Evolutionary conservation across 2,888 invertebrate genomes (phyloP).

Genomic region (Acanthosepion lycidas): DNA sequence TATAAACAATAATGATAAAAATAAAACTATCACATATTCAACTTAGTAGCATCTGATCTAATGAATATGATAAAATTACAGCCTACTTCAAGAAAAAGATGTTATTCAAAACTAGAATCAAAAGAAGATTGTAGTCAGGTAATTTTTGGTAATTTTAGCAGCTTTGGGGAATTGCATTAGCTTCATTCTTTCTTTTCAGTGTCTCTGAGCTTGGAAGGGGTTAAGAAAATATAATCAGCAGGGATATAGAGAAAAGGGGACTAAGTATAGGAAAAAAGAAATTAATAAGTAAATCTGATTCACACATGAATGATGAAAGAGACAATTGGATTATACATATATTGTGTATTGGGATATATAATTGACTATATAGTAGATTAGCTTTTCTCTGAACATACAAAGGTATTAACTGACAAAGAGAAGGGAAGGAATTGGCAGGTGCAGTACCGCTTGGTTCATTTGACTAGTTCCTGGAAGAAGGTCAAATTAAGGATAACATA

Average conservation of each 20-base stretch:
- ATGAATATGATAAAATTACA: neutral
- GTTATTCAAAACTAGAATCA: neutral
- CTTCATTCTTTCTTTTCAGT: neutral
- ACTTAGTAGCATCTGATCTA: neutral
- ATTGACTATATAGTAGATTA: neutral
- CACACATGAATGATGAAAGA: neutral
- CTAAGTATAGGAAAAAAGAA: neutral
- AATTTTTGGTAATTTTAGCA: neutral
- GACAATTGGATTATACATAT: neutral
- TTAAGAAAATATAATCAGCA: neutral
- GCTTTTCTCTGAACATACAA: neutral
- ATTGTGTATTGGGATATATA: neutral
- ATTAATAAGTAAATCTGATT: neutral
- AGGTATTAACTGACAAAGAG: slow-evolving; percentile 4
- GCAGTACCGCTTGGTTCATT: neutral
- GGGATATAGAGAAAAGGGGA: neutral
- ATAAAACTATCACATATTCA: neutral
- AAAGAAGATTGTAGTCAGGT: neutral
- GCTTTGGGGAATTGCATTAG: neutral
- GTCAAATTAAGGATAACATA: neutral
- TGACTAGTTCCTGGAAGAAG: neutral
- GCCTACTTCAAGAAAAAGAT: neutral
- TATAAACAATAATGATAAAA: no score
- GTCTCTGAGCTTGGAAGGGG: neutral
- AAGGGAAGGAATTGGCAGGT: neutral